Evolutionary conservation across 1,140 invertebrate species (phyloP).

Genomic region (Homalodisca vitripennis): DNA sequence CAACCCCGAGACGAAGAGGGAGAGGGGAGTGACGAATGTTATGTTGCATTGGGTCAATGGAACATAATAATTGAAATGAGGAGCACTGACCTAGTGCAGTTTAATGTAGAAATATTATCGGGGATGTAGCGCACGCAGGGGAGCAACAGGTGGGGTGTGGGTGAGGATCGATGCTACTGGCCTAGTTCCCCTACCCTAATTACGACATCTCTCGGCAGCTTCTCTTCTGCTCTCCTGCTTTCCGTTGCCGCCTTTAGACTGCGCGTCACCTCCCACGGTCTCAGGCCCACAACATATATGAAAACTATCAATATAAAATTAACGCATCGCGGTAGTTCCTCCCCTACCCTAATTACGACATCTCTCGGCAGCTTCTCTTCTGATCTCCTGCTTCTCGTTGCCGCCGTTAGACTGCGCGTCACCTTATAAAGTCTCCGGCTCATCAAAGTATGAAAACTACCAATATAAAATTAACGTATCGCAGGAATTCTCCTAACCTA

Average conservation of each 20-base stretch:
- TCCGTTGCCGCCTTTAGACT: constrained; percentile 2
- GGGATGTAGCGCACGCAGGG: constrained; percentile 21
- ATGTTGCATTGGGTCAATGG: constrained; percentile 24
- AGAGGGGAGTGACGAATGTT: background rate
- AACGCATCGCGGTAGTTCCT: too few relatives aligned
- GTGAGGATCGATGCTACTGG: constrained; percentile 13
- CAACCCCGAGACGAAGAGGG: too few relatives aligned
- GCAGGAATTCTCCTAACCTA: constrained; percentile 16
- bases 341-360: constrained; percentile 14
- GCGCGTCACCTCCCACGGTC: background rate
- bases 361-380: background rate
- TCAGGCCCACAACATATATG: background rate
- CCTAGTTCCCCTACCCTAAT: constrained; percentile 24
- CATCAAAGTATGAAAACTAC: too few relatives aligned
- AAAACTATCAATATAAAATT: too few relatives aligned
- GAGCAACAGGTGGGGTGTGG: constrained; percentile 16
- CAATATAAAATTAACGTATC: too few relatives aligned
- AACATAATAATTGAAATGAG: constrained; percentile 25
- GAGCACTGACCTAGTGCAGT: constrained; percentile 25
- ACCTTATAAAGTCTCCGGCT: background rate
- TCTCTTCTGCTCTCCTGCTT: constrained; percentile 7
- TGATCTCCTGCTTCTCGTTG: constrained; percentile 5
- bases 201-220: background rate
- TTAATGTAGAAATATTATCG: constrained; percentile 25
- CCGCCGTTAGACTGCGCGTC: background rate